These are phyloP conservation scores for Oreochromis spilurus DNA, from an alignment of 2,113 vertebrate genomes.

Conservation along the genomic window DNA sequence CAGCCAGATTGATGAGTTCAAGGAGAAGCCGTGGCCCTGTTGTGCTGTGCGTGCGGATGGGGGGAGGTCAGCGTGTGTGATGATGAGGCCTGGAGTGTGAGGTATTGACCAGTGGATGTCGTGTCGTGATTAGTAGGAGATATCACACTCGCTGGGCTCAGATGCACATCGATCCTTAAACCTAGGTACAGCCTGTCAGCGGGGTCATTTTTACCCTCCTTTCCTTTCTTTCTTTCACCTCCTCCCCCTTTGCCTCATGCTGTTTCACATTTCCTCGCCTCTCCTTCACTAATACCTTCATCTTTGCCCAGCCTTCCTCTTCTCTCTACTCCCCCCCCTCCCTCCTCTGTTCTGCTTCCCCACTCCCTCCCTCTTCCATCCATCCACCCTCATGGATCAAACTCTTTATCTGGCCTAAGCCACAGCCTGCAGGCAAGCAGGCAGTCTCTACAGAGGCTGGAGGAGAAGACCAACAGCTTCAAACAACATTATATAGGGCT, in stretches of 20 bases:
- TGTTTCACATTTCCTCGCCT: background rate
- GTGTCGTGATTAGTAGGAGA: conserved; percentile 69
- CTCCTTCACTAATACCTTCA: conserved; percentile 7
- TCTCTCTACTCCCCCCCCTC: background rate
- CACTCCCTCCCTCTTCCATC: conserved; percentile 35
- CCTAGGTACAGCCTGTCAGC: conserved; percentile 53
- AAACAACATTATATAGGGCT: conserved; percentile 66
- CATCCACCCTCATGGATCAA: conserved; percentile 64
- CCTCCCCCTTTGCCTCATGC: background rate
- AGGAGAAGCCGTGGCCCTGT: conserved; percentile 7
- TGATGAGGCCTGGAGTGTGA: conserved; percentile 52
- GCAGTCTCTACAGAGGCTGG: conserved; percentile 51
- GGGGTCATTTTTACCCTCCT: conserved; percentile 56
- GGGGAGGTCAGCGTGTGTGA: conserved; percentile 20
- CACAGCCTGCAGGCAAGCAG: conserved; percentile 59
- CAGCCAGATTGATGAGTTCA: conserved; percentile 40
- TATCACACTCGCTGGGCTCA: conserved; percentile 55
- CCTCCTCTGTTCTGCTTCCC: conserved; percentile 33
- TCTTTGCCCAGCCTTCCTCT: background rate
- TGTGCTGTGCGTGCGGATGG: conserved; percentile 22
- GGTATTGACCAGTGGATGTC: conserved; percentile 66
- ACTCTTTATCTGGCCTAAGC: conserved; percentile 72
- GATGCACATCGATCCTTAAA: conserved; percentile 63
- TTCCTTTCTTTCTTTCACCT: background rate
- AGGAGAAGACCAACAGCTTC: conserved; percentile 59